Percentiles rank a stretch among this genome's conserved stretches.
These are phyloP conservation scores for Rhynchomys soricoides DNA, from an alignment of 2,113 vertebrate species.

Conservation along the genomic window DNA sequence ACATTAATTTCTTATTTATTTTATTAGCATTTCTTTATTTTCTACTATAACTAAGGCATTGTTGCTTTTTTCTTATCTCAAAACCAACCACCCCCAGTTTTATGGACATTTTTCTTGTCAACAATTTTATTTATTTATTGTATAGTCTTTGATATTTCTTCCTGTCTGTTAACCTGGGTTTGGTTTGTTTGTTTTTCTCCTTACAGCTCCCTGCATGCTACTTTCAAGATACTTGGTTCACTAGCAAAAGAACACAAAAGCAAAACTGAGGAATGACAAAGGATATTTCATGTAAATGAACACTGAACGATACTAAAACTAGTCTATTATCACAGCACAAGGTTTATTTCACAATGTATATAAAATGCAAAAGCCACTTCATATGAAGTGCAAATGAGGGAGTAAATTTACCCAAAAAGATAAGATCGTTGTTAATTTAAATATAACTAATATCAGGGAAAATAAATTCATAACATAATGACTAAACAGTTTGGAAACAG, in stretches of 20 bases:
- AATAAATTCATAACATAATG: neutral
- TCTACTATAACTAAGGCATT: neutral
- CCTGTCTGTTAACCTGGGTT: neutral
- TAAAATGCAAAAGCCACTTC: neutral
- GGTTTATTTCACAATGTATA: neutral
- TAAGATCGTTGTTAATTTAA: neutral
- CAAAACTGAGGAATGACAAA: neutral
- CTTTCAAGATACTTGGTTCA: neutral
- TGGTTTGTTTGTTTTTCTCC: neutral
- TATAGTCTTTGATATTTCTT: neutral
- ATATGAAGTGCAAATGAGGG: neutral
- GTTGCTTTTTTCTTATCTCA: neutral
- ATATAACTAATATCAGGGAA: neutral
- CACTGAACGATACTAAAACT: neutral
- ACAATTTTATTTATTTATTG: neutral
- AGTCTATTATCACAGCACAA: neutral
- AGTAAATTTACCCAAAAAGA: neutral
- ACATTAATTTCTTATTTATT: neutral
- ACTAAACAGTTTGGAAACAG: neutral
- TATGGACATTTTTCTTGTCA: neutral
- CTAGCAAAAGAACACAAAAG: neutral
- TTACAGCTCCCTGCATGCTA: neutral
- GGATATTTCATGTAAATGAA: neutral
- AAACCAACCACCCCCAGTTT: neutral
- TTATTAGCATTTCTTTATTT: neutral